Base-by-base conservation (phyloP, 2,113 vertebrate genomes). In the Nibea coibor region DNA sequence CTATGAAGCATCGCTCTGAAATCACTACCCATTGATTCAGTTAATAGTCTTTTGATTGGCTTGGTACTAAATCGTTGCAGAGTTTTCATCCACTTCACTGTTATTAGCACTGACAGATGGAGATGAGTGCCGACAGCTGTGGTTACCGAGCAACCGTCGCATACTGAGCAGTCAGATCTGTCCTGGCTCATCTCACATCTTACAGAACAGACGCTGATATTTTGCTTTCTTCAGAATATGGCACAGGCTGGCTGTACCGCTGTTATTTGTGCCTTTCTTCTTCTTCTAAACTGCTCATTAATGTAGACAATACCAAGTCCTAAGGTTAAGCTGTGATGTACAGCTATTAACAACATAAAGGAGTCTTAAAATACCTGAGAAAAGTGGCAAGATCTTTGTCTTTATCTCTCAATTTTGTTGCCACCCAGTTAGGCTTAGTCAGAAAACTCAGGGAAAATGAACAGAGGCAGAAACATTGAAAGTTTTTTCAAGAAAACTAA, bases 31-130 rank as follows among this genome's bases (percentile, higher is more conserved):
- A 16, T 66, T 73, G 66, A 58, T 16, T 5, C 50, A 31, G 16
- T 72, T 42, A 50, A 78, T 20, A 31, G 5, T 58, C 28, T 63
- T 69, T 72, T 63, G 28, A 80, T 70, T 75, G 53, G 42, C 16
- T 4, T 0, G 35, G 68, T n/a, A 10, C 12, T 20, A 20, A 80
- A 75, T 66, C 62, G 59, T 45, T 31, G 54, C 62, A 31, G 59
- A 28, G 15, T 70, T 85, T 68, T 66, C 81, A 53, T 78, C 54
- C 9, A 47, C 78, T 70, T 74, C 4, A 12, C 62, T 69, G 28
- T 87, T 58, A 65, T 82, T 51, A 78, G 59, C 78, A 10, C 62
- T 56, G 86, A 85, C 89, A 89, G 86, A 87, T 90, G 84, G 84
- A 75, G 72, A 73, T 73, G 78, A 90, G 87, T 81, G 78, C 53